Conservation (phyloP, 1,140 invertebrate genomes). For the Atta colombica region DNA sequence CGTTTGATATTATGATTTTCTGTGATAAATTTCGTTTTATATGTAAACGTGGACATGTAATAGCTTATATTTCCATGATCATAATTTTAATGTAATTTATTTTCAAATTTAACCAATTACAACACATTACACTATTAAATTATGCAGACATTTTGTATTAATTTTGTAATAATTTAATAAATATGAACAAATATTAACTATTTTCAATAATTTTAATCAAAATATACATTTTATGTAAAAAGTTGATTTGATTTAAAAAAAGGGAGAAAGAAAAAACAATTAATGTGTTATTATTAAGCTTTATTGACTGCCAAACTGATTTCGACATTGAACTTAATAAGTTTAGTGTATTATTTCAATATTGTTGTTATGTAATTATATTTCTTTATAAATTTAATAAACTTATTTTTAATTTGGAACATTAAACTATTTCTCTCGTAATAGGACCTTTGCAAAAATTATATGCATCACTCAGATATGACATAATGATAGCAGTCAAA, state of each 20-base stretch:
- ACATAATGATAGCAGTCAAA: too few relatives aligned
- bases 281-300: not conserved
- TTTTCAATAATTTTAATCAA: conserved; percentile 6
- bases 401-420: too few relatives aligned
- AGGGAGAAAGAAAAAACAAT: not conserved
- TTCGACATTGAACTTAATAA: too few relatives aligned
- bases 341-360: too few relatives aligned
- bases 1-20: conserved; percentile 25
- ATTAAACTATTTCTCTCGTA: too few relatives aligned
- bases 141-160: not conserved
- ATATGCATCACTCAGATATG: too few relatives aligned
- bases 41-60: conserved; percentile 30
- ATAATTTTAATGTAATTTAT: not conserved
- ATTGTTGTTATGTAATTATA: too few relatives aligned
- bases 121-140: not conserved
- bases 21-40: conserved; percentile 15
- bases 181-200: not conserved
- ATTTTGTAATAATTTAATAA: conserved; percentile 12
- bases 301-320: not conserved
- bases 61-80: not conserved
- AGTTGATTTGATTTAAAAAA: not conserved
- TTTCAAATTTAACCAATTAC: not conserved
- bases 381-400: too few relatives aligned
- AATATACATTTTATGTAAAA: not conserved
- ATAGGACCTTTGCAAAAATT: too few relatives aligned